Evolutionary conservation across 1,140 invertebrate genomes (phyloP), one percentile per base, ranked within the genome.

Genomic region (Dendrolimus punctatus): DNA sequence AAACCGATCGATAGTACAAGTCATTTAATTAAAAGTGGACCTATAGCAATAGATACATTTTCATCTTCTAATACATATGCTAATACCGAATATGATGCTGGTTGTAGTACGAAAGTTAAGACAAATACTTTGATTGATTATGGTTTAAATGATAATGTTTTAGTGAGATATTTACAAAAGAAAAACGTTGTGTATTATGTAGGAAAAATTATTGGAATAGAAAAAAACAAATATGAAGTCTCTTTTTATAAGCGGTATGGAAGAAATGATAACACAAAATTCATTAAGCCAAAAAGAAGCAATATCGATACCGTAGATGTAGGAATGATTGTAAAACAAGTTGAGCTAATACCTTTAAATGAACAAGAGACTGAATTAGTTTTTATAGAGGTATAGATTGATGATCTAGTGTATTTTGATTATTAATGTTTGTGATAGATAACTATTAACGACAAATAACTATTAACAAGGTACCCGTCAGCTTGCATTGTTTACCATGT

Each of bases 241-340:
- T 52, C 38, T 5, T 46, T 45, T 39, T 52, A 39, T 39, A 52
- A 46, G 43, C 6, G 40, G 40, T 46, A 5, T 46, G 43, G 51
- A 46, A 51, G 50, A 51, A 51, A 52, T 39, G 43, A 52, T 39
- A 52, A 52, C 40, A 52, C 41, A 52, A 51, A 52, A 52, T 44
- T 52, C 45, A 52, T 38, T 8, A 4, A 36, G 46, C 51, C 51
- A 45, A 46, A 45, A 6, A 45, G 46, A 52, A 44, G 46, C 44
- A 44, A 52, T 42, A 45, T 52, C 45, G 51, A 52, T 52, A 45
- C 9, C 36, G 40, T 52, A 45, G 43, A 52, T 41, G 43, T 45
- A 39, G 42, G 6, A 52, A 52, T 52, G 51, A 45, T 52, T 52
- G 37, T 52, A 8, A 52, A 52, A 52, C 9, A 52, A 39, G 51